phyloP scores from a whole-genome alignment of 1,140 invertebrate species.

The Ditylenchus dipsaci region DNA sequence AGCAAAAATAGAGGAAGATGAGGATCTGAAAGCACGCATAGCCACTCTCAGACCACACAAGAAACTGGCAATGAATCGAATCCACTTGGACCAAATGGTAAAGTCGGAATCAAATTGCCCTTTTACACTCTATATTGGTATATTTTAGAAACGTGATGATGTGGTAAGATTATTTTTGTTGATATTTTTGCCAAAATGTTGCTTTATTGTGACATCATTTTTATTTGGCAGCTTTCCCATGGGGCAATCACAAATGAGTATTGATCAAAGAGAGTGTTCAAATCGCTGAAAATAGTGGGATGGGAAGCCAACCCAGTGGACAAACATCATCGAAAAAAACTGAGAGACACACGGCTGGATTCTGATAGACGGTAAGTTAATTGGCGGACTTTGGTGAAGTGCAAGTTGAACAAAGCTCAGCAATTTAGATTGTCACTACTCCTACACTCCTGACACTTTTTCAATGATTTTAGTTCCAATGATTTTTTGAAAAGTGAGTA shows the following conservation, averaged over 20 bases:
- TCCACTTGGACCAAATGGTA: constrained; percentile 73
- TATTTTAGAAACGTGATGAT: constrained; percentile 34
- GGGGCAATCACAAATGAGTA: constrained; percentile 56
- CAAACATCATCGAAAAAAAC: constrained; percentile 30
- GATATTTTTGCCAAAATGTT: not conserved
- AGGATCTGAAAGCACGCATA: constrained; percentile 83
- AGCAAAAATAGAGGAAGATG: constrained; percentile 87
- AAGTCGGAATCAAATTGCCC: constrained; percentile 15
- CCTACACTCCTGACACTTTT: constrained; percentile 90
- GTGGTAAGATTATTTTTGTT: constrained; percentile 37
- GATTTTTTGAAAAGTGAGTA: constrained; percentile 85
- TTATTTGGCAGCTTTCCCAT: constrained; percentile 48
- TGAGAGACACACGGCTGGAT: constrained; percentile 64
- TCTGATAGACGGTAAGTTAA: constrained; percentile 68
- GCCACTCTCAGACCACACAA: constrained; percentile 79
- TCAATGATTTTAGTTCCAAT: constrained; percentile 88
- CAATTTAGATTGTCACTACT: constrained; percentile 70
- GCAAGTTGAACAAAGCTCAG: no score
- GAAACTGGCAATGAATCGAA: constrained; percentile 70
- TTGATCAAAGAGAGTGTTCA: constrained; percentile 48
- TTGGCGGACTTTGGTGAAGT: no score
- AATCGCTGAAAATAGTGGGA: constrained; percentile 32
- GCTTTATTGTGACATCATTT: not conserved
- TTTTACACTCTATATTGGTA: no score
- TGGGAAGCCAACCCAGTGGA: constrained; percentile 30